These are phyloP conservation scores for Acanthisitta chloris DNA, from an alignment of 2,113 vertebrate genomes.

Conservation along the genomic window DNA sequence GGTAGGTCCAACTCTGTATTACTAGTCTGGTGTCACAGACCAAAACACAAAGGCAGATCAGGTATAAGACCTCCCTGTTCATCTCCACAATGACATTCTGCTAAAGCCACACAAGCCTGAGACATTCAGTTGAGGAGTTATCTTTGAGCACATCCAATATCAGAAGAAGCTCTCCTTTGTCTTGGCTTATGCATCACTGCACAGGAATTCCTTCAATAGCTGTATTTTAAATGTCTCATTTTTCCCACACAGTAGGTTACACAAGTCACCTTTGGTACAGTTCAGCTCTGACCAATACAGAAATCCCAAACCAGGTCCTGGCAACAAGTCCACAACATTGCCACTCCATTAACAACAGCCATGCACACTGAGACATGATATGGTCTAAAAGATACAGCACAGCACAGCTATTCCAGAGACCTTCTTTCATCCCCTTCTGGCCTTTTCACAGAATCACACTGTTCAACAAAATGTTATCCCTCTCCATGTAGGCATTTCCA, in stretches of 20 bases:
- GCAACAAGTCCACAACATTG: rapidly evolving
- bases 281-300: not conserved
- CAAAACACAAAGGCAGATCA: not conserved
- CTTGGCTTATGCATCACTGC: not conserved
- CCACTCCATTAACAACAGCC: not conserved
- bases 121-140: not conserved
- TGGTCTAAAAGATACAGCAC: not conserved
- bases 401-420: not conserved
- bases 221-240: not conserved
- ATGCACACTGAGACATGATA: rapidly evolving
- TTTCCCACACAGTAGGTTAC: not conserved
- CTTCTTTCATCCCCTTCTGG: not conserved
- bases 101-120: not conserved
- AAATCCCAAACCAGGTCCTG: not conserved
- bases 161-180: not conserved
- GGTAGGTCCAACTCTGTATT: not conserved
- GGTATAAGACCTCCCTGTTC: not conserved
- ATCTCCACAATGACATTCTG: not conserved
- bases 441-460: not conserved
- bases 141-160: not conserved
- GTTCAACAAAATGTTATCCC: not conserved
- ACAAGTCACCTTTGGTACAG: not conserved
- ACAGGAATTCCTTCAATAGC: not conserved
- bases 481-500: not conserved
- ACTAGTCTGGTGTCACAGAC: not conserved